A percentile compares a stretch with the other conserved stretches of the same genome.
Conservation (phyloP, 1,140 invertebrate genomes). For the Glomeris maerens region DNA sequence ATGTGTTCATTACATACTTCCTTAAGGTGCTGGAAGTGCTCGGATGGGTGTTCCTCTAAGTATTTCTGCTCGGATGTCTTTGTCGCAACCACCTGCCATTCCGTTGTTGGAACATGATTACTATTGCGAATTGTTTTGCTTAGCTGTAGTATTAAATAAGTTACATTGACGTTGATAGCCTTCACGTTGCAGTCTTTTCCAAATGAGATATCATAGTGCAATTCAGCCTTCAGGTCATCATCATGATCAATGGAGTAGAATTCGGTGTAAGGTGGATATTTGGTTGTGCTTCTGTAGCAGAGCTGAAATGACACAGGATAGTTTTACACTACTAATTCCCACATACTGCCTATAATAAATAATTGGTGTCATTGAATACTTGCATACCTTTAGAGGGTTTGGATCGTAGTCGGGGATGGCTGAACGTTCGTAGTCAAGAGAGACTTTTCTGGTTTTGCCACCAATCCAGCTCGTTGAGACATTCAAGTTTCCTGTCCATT, state of each 20-base stretch:
- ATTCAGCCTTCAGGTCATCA: neutral
- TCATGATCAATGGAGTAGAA: neutral
- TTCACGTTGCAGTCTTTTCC: conserved; percentile 1
- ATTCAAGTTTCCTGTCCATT: neutral
- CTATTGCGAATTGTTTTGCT: too few species aligned
- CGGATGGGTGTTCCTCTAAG: neutral
- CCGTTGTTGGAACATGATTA: too few species aligned
- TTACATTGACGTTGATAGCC: neutral
- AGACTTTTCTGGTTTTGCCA: neutral
- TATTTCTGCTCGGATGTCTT: conserved; percentile 2
- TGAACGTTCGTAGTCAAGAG: conserved; percentile 1
- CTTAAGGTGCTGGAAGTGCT: neutral
- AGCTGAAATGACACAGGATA: neutral
- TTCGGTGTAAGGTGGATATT: neutral
- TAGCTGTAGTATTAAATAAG: neutral
- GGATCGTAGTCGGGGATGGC: conserved; percentile 9
- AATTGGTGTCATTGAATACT: neutral
- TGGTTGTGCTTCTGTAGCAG: neutral
- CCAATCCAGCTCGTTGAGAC: neutral
- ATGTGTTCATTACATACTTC: neutral
- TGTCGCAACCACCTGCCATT: too few species aligned
- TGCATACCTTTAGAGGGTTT: conserved; percentile 3
- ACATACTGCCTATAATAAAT: neutral
- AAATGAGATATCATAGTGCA: neutral
- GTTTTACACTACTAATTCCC: neutral